Conservation (phyloP, 2,888 invertebrate genomes). For the Volucella inflata region DNA sequence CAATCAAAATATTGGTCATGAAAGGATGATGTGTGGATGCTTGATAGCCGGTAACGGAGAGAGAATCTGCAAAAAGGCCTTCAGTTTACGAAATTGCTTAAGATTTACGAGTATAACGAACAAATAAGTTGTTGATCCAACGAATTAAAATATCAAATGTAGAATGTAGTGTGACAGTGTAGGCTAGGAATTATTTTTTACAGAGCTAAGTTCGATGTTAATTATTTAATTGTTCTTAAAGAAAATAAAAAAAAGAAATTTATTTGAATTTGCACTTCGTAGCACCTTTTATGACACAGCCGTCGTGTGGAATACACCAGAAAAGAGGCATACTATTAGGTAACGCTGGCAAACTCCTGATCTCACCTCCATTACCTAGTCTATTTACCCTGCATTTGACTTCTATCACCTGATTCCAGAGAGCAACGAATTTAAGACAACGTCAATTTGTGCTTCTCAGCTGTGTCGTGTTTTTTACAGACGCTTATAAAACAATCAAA, state of each 20-base stretch:
- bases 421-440: too few species aligned
- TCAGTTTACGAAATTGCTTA: slow-evolving; percentile 41
- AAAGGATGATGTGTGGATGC: not conserved
- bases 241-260: slow-evolving; percentile 30
- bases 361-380: too few species aligned
- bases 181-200: slow-evolving; percentile 20
- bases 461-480: too few species aligned
- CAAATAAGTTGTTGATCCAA: slow-evolving; percentile 29
- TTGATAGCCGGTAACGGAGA: not conserved
- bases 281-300: not conserved
- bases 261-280: slow-evolving; percentile 7
- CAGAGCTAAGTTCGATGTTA: slow-evolving; percentile 44
- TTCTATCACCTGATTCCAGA: too few species aligned
- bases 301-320: too few species aligned
- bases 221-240: slow-evolving; percentile 56
- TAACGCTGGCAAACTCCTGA: too few species aligned
- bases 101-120: not conserved
- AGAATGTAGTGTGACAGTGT: slow-evolving; percentile 23
- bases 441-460: not conserved
- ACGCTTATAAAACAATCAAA: too few species aligned
- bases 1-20: slow-evolving; percentile 83
- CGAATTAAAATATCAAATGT: slow-evolving; percentile 44
- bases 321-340: too few species aligned
- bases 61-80: slow-evolving; percentile 64
- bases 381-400: too few species aligned